A percentile compares a stretch with the other conserved stretches of the same genome.
phyloP scores from a whole-genome alignment of 1,140 invertebrate genomes.

The Ceratosolen solmsi region DNA sequence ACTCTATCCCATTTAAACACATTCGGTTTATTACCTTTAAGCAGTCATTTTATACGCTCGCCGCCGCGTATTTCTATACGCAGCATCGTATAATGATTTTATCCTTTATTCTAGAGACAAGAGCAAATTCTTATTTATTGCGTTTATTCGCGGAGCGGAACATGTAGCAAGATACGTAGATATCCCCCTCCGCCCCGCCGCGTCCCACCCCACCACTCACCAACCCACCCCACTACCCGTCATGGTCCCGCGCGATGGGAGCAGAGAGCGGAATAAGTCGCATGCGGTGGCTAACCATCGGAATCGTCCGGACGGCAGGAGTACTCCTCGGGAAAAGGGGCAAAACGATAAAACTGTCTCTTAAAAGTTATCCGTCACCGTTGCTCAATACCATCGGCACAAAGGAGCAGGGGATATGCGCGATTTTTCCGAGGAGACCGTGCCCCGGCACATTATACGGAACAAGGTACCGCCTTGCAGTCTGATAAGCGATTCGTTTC shows the following conservation, averaged over 20 bases:
- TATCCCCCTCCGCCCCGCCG: too few relatives aligned
- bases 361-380: conserved; percentile 50
- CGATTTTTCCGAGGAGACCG: conserved; percentile 16
- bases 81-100: conserved; percentile 36
- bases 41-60: conserved; percentile 33
- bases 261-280: neutral
- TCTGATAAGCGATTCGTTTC: conserved; percentile 63
- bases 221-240: too few relatives aligned
- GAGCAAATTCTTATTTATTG: conserved; percentile 51
- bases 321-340: neutral
- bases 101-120: conserved; percentile 27
- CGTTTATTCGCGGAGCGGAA: neutral
- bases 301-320: conserved; percentile 7
- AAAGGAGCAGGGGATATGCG: neutral
- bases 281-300: neutral
- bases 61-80: neutral
- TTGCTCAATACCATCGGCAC: conserved; percentile 39
- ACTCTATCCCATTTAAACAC: conserved; percentile 34
- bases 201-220: too few relatives aligned
- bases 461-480: conserved; percentile 47
- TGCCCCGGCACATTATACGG: conserved; percentile 55
- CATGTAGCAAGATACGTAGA: conserved; percentile 11
- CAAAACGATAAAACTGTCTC: conserved; percentile 46
- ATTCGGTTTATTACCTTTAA: conserved; percentile 43
- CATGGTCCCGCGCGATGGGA: too few relatives aligned